Base-by-base conservation (phyloP, 2,797 vertebrate genomes). In the Ctenopoma multispine region DNA sequence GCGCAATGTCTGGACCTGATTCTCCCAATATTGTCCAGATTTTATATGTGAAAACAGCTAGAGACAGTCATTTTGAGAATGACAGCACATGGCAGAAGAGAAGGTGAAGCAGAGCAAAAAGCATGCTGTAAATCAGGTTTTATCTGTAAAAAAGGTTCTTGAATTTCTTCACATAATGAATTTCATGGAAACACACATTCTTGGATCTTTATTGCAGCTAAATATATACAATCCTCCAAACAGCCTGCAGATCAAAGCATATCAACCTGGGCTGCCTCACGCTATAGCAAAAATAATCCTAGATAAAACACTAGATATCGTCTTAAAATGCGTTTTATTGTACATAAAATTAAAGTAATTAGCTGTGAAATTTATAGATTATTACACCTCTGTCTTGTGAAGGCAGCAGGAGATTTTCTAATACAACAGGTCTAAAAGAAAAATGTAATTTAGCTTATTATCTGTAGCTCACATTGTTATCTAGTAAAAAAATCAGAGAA, bases 291-390 rank as follows among this genome's bases (percentile, higher is more conserved):
- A 70, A 51, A 65, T 40, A 49, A 62, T 50, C 44, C 20, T 53
- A 7, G 6, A n/a, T n/a, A 18, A 73, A 74, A 69, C 46, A 47
- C 10, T 18, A 27, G 12, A 66, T 59, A 21, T 34, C n/a, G 41
- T 49, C 47, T 67, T 8, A 10, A 41, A 63, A 64, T 48, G 17
- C 13, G 29, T 55, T 65, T 72, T 10, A 3, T 54, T 46, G 9
- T 24, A 24, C 58, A 65, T 63, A 51, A 60, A 50, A 51, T 60
- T 65, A 60, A 76, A 17, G n/a, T 73, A 69, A 71, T 84, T 65
- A 69, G 44, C 71, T 71, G 21, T 43, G 20, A 36, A 61, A 60
- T 63, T 34, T 46, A 43, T 20, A 55, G 17, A 54, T 77, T 63
- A 53, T 67, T 80, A 44, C 40, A 10, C n/a, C 1, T 1, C 40